Percentiles rank a stretch among this genome's conserved stretches.
phyloP scores from a whole-genome alignment of 2,888 invertebrate genomes.

The Philopedon plagiatum region DNA sequence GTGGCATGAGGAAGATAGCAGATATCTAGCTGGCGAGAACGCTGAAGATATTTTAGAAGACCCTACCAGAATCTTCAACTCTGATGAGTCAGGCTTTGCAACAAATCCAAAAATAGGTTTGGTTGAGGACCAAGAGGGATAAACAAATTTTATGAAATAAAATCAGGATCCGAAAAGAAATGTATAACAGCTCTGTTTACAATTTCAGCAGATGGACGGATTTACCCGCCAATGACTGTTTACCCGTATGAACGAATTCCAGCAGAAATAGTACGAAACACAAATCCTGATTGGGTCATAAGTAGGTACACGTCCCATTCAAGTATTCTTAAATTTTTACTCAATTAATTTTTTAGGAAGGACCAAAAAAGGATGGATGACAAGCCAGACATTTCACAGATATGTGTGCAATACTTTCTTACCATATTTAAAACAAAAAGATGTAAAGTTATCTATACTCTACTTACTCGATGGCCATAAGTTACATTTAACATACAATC shows the following conservation, averaged over 20 bases:
- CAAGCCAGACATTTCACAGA: slow-evolving; percentile 45
- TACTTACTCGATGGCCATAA: slow-evolving; percentile 42
- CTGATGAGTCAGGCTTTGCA: slow-evolving; percentile 46
- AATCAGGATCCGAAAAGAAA: background rate
- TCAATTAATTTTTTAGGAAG: slow-evolving; percentile 4
- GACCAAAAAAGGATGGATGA: too few relatives aligned
- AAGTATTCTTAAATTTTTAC: background rate
- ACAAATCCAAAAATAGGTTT: slow-evolving; percentile 43
- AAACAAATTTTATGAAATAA: background rate
- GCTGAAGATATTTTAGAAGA: slow-evolving; percentile 45
- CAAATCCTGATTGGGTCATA: slow-evolving; percentile 43
- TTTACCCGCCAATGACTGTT: too few relatives aligned
- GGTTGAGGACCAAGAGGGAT: slow-evolving; percentile 38
- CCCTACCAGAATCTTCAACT: slow-evolving; percentile 49
- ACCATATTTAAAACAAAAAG: slow-evolving; percentile 27
- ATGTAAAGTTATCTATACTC: slow-evolving; percentile 43
- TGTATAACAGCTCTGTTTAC: slow-evolving; percentile 39
- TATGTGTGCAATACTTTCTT: slow-evolving; percentile 45
- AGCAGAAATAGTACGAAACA: slow-evolving; percentile 35
- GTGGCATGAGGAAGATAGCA: too few relatives aligned
- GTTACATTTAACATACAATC: slow-evolving; percentile 43
- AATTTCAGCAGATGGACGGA: too few relatives aligned
- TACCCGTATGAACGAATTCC: too few relatives aligned
- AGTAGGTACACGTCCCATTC: slow-evolving; percentile 14
- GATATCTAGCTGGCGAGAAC: too few relatives aligned